Conservation (phyloP, 2,888 invertebrate genomes). For the Diachrysia chrysitis region DNA sequence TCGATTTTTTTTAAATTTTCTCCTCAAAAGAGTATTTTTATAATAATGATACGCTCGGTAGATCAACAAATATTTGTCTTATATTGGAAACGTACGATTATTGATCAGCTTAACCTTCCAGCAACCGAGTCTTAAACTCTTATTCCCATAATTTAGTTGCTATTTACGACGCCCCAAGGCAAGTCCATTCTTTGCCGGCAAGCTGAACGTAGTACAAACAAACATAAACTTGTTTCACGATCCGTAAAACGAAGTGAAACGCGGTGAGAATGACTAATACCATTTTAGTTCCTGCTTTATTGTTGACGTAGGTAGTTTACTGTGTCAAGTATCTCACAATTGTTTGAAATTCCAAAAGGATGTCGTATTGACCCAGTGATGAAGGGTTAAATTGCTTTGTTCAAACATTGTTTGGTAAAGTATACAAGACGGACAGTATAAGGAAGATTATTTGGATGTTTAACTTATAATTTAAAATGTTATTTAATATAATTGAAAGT, state of each 20-base stretch:
- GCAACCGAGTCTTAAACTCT: not conserved
- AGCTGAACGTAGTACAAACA: conserved; percentile 30
- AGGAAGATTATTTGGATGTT: too few relatives aligned
- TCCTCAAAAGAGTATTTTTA: too few relatives aligned
- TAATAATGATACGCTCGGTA: too few relatives aligned
- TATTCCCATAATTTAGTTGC: conserved; percentile 5
- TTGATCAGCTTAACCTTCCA: not conserved
- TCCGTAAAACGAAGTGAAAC: conserved; percentile 72
- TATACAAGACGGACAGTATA: too few relatives aligned
- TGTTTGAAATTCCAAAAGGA: conserved; percentile 40
- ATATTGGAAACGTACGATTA: not conserved
- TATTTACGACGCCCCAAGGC: not conserved
- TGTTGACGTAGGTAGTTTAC: conserved; percentile 69
- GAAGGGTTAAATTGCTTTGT: not conserved
- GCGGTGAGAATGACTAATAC: conserved; percentile 73
- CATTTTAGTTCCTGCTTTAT: conserved; percentile 66
- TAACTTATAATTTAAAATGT: too few relatives aligned
- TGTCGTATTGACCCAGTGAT: not conserved
- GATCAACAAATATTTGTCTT: not conserved
- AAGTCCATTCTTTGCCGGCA: not conserved
- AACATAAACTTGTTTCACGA: conserved; percentile 78
- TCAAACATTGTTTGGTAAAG: not conserved
- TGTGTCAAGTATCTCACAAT: conserved; percentile 8
- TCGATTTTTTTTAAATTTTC: too few relatives aligned
- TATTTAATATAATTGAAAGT: too few relatives aligned